Conservation (phyloP, 2,797 vertebrate species). For the Loris lydekkerianus region DNA sequence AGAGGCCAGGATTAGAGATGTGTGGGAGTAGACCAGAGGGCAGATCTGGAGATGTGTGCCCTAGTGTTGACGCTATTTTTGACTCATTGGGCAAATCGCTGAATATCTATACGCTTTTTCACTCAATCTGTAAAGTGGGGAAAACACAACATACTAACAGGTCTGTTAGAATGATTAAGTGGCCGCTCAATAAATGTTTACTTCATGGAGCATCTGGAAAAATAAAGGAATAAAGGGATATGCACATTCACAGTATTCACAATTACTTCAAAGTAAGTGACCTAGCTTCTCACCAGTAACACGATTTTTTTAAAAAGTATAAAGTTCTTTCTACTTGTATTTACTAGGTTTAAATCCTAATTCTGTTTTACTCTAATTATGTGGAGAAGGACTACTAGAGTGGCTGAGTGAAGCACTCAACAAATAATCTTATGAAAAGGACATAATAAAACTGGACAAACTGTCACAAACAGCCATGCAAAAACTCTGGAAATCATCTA, state of each 20-base stretch:
- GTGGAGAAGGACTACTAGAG: background rate
- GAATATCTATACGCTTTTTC: background rate
- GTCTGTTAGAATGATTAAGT: background rate
- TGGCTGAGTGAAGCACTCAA: background rate
- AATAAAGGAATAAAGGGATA: background rate
- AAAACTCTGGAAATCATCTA: background rate
- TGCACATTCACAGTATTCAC: background rate
- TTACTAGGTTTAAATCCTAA: background rate
- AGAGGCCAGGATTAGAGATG: background rate
- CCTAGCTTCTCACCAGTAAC: background rate
- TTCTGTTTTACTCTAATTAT: background rate
- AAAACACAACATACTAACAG: background rate
- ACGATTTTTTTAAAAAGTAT: background rate
- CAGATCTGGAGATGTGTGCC: background rate
- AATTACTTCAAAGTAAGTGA: background rate
- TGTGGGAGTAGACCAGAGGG: background rate
- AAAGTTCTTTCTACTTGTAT: background rate
- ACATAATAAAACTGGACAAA: background rate
- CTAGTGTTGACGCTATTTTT: background rate
- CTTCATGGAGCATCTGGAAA: background rate
- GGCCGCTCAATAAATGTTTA: background rate
- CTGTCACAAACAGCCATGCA: background rate
- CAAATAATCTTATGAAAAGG: background rate
- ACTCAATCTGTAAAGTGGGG: background rate
- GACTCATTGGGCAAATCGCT: background rate